Percentiles rank a stretch among this genome's conserved stretches.
Evolutionary conservation across 2,113 vertebrate species (phyloP).

Genomic region (Naja naja): DNA sequence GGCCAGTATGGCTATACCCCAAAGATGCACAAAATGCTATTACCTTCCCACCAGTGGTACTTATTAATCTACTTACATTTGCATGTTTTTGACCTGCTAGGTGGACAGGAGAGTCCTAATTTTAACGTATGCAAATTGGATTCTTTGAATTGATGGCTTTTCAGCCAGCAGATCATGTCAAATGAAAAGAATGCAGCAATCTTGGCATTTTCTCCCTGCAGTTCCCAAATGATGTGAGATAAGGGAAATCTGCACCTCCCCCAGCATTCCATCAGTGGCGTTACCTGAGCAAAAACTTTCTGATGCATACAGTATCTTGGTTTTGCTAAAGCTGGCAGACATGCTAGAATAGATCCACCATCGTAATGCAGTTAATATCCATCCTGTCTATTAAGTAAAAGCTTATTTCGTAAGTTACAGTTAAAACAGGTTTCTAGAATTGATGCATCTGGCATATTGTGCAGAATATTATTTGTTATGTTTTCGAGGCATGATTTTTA

Average conservation of each 20-base stretch:
- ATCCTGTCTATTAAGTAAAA: conserved; percentile 16
- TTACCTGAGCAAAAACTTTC: background rate
- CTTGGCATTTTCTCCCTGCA: background rate
- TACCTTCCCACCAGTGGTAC: background rate
- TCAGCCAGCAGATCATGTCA: background rate
- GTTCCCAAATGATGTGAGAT: background rate
- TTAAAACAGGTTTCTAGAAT: conserved; percentile 6
- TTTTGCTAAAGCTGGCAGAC: background rate
- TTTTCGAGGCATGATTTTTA: conserved; percentile 47
- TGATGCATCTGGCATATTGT: conserved; percentile 32
- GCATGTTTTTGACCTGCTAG: background rate
- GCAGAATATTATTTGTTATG: conserved; percentile 45
- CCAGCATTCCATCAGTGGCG: background rate
- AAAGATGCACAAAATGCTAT: background rate
- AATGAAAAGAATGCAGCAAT: background rate
- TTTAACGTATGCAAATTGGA: background rate
- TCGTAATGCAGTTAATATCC: background rate
- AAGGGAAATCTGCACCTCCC: background rate
- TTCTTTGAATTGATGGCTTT: background rate
- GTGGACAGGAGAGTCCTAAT: background rate
- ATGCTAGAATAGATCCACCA: background rate
- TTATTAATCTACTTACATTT: background rate
- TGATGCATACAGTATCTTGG: background rate
- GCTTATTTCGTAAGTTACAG: background rate
- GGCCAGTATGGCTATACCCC: background rate